Conservation (phyloP, 1,140 invertebrate species). For the Diabrotica virgifera region DNA sequence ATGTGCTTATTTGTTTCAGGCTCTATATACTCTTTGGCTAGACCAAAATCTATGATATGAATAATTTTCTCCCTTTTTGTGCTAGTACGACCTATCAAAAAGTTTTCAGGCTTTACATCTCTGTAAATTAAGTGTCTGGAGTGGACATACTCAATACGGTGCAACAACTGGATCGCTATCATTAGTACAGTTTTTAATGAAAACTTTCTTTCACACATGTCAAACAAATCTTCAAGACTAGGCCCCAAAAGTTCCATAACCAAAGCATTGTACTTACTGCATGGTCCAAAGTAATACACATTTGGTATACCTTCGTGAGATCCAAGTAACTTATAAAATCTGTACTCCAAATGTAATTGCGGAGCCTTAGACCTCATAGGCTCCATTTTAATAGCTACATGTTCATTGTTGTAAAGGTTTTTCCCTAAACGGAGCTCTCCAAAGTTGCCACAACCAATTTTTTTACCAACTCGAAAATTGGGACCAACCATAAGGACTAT, state of each 20-base stretch:
- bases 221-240: slow-evolving; percentile 98
- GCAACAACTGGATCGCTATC: slow-evolving; percentile 95
- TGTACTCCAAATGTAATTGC: slow-evolving; percentile 99
- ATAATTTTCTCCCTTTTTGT: slow-evolving; percentile 98
- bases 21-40: slow-evolving; percentile 99
- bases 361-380: slow-evolving; percentile 99
- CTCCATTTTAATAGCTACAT: slow-evolving; percentile 99
- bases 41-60: slow-evolving; percentile 98
- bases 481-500: slow-evolving; percentile 98
- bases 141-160: slow-evolving; percentile 99
- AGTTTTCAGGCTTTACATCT: slow-evolving; percentile 99
- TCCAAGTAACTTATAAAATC: slow-evolving; percentile 96
- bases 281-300: slow-evolving; percentile 98
- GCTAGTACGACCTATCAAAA: slow-evolving; percentile 96
- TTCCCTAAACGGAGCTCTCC: slow-evolving; percentile 99
- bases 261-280: slow-evolving; percentile 98
- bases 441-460: slow-evolving; percentile 99
- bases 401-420: slow-evolving; percentile 99
- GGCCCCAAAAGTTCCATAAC: slow-evolving; percentile 99
- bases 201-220: slow-evolving; percentile 97
- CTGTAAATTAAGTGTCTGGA: slow-evolving; percentile 98
- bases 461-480: slow-evolving; percentile 99
- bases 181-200: slow-evolving; percentile 97
- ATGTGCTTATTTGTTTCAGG: slow-evolving; percentile 99
- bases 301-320: slow-evolving; percentile 96